Evolutionary conservation across 1,140 invertebrate genomes (phyloP), one percentile per base, ranked within the genome.

Genomic region (Danaus melanippus): DNA sequence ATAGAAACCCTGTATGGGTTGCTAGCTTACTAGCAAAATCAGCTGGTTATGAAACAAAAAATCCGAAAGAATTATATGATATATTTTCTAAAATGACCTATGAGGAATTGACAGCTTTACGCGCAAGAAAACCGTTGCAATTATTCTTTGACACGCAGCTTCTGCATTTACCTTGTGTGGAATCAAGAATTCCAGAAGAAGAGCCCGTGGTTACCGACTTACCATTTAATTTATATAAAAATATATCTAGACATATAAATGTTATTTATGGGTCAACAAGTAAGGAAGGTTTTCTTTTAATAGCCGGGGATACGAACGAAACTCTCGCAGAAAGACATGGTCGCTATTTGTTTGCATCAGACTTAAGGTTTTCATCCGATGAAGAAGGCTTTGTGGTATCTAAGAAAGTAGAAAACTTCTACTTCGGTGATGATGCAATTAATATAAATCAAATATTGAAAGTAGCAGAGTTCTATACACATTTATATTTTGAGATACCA

Each of bases 401-500:
- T 10, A 50, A 62, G 8, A 62, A 64, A 53, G 63, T 76, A 9
- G 62, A 75, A 61, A 54, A 76, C 41, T 76, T 79, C 56, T 86
- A 86, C 54, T 86, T 86, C 58, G 74, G 71, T 8, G 52, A 76
- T 40, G 64, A 79, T 1, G 51, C 42, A 46, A 71, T 86, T 12
- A 76, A 54, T 62, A 61, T 68, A 49, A 55, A 70, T 15, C 73
- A 60, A 48, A 56, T 70, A 42, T 52, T 67, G 51, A 72, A 73
- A 43, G 51, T 83, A 10, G 61, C 70, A 11, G 70, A 79, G 41
- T 8, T 84, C 7, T 79, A 83, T 32, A 79, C 79, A 5, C 68
- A 86, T 7, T 53, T 78, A 46, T 83, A 80, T 65, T 86, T 86
- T 58, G 76, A 81, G 57, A 53, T 76, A 21, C 83, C 80, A 8